Evolutionary conservation across 2,888 invertebrate genomes (phyloP), one percentile per base, ranked within the genome.

Genomic region (Platerodrilus igneus): DNA sequence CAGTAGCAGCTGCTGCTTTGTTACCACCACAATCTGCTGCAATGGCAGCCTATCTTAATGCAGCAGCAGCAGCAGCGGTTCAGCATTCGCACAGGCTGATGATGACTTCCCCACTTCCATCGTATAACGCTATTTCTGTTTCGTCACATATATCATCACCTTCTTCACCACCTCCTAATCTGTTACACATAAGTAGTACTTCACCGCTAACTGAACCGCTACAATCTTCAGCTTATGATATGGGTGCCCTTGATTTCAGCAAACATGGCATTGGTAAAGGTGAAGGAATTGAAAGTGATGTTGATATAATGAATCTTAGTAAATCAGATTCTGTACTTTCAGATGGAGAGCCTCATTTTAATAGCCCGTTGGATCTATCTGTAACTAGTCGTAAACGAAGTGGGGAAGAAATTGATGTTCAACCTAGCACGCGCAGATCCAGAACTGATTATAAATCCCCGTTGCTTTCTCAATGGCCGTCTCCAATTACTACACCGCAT

Each of bases 11-110:
- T 14, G 78, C 78, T 15, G 76, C 79, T 8, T 72, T 84, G 11
- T 64, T 86, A 54, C 86, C 86, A 11, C 82, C 85, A 17, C 86
- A 86, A 65, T 84, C 86, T 3, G 86, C 86, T 2, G 86, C 86
- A 2, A 85, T 87, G 73, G 86, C 86, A 14, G 87, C 86, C 4
- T 86, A 86, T 63, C 74, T 86, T 37, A 81, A 81, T 42, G 83
- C 83, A 3, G 83, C 83, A 3, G 80, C 80, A 2, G 67, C 65
- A 13, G 82, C 81, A 2, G 82, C 81, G 1, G 75, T 73, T 15
- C 82, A 81, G 38, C 80, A 79, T 54, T 85, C 86, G 54, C 84
- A 86, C 66, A 78, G 86, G 39, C 67, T 81, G 31, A 76, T 87
- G 48, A 77, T 87, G 63, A 81, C 84, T 2, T 76, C 75, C 25